phyloP scores from a whole-genome alignment of 2,113 vertebrate species.

The Sigmodon hispidus region DNA sequence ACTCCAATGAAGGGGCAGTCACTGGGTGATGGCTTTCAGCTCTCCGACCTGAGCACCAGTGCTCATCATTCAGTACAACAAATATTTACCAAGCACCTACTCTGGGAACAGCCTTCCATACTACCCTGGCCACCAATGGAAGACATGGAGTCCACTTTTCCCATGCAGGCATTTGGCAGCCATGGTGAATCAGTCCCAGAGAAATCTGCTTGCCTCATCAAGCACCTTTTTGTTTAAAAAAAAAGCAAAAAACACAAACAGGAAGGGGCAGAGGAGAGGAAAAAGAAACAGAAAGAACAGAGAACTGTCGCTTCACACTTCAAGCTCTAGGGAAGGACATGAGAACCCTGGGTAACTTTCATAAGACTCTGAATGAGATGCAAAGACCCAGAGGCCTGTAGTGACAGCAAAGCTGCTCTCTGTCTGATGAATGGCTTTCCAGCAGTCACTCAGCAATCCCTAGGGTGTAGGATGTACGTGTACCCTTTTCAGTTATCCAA shows the following conservation, averaged over 20 bases:
- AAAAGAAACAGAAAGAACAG: background rate
- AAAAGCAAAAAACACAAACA: no score
- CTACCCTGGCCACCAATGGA: conserved; percentile 5
- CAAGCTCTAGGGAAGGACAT: conserved; percentile 70
- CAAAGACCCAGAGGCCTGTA: conserved; percentile 52
- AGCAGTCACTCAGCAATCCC: conserved; percentile 28
- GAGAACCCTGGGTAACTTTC: conserved; percentile 58
- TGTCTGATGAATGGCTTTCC: conserved; percentile 42
- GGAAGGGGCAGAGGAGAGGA: conserved; percentile 71
- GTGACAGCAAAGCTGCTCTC: conserved; percentile 33
- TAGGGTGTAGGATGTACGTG: background rate
- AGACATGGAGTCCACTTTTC: conserved; percentile 20
- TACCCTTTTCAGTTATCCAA: conserved; percentile 26
- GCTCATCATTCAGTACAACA: conserved; percentile 54
- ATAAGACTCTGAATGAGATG: conserved; percentile 67
- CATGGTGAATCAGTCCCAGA: conserved; percentile 1
- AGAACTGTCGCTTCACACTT: conserved; percentile 39
- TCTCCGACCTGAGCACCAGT: conserved; percentile 55
- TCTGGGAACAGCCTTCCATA: conserved; percentile 10
- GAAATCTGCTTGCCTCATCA: conserved; percentile 66
- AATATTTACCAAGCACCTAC: conserved; percentile 32
- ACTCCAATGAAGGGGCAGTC: conserved; percentile 55
- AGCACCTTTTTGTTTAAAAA: conserved; percentile 74
- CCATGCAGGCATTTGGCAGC: conserved; percentile 35
- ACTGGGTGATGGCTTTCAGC: conserved; percentile 57